Evolutionary conservation across 2,888 invertebrate genomes (phyloP).

Genomic region (Acleris sparsana): DNA sequence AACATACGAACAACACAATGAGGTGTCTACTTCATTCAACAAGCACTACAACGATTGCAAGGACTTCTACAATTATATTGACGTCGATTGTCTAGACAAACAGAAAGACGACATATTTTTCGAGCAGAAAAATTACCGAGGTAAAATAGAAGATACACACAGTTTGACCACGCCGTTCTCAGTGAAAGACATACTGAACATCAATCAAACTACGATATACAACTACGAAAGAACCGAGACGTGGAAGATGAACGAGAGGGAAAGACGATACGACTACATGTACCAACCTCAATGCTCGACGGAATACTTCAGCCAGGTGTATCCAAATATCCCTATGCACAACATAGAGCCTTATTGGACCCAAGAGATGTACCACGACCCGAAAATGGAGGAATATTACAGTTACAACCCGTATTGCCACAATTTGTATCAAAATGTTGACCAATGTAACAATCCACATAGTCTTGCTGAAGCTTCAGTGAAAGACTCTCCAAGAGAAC

Average conservation of each 20-base stretch:
- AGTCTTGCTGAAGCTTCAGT: slow-evolving; percentile 47
- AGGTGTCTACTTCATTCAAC: slow-evolving; percentile 67
- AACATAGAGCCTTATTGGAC: slow-evolving; percentile 69
- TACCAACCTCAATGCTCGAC: slow-evolving; percentile 61
- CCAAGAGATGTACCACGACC: slow-evolving; percentile 65
- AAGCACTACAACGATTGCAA: slow-evolving; percentile 63
- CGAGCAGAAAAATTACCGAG: slow-evolving; percentile 54
- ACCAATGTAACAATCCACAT: slow-evolving; percentile 54
- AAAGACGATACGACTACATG: slow-evolving; percentile 58
- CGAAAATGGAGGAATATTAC: slow-evolving; percentile 70
- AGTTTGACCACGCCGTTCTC: slow-evolving; percentile 69
- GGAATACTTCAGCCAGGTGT: slow-evolving; percentile 65
- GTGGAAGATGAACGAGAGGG: slow-evolving; percentile 66
- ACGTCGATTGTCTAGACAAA: slow-evolving; percentile 50
- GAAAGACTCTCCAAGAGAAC: slow-evolving; percentile 51
- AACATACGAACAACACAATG: slow-evolving; percentile 70
- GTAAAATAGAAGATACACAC: slow-evolving; percentile 60
- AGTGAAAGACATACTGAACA: slow-evolving; percentile 74
- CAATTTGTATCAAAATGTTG: slow-evolving; percentile 67
- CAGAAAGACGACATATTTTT: slow-evolving; percentile 51
- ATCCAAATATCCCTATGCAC: slow-evolving; percentile 63
- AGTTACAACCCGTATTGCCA: slow-evolving; percentile 70
- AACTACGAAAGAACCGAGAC: slow-evolving; percentile 65
- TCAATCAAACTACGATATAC: slow-evolving; percentile 58
- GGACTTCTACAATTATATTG: slow-evolving; percentile 60